Base-by-base conservation (phyloP, 2,113 vertebrate species). In the Elgaria multicarinata region DNA sequence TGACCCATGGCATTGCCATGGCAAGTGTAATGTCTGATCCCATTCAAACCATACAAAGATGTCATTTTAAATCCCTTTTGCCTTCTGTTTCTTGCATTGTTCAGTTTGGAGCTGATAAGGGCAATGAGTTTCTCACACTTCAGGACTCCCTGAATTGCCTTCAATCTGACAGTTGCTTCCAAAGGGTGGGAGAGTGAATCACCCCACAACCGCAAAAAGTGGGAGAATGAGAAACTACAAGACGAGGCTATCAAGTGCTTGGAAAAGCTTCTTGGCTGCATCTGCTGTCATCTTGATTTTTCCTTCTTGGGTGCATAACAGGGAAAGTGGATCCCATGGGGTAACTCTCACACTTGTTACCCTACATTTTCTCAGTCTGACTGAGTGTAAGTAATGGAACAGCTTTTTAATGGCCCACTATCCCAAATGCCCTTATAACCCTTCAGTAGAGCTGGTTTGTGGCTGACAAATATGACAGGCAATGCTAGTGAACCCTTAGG, bases 391-490 rank as follows among this genome's bases (percentile, higher is more conserved):
- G 94, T 95, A 95, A 95, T 93, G 93, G 93, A 94, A 93, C 94
- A 24, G 6, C 50, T 64, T 95, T 93, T 96, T 96, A 95, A 97
- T 94, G 94, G 94, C 74, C 79, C 80, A 69, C 91, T 94, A 87
- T 95, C 85, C 90, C 89, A 89, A 90, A 91, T 44, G 89, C 89
- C 93, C 93, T 95, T 89, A 92, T 94, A 95, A 95, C 93, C 91
- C 90, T 93, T 92, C 67, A 16, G 69, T 76, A 93, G 90, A 95
- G 82, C 93, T 93, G 81, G 90, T 93, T 95, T 94, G 93, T 93
- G 95, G 92, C 93, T 96, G 96, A 96, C 95, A 95, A 93, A 95
- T 94, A 94, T 90, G 93, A 96, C 95, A 96, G 91, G 90, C 92
- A 91, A 86, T 91, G 92, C 93, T 95, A 95, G 93, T 91, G 44